phyloP scores from a whole-genome alignment of 2,888 invertebrate genomes.

The Papilio gigon region DNA sequence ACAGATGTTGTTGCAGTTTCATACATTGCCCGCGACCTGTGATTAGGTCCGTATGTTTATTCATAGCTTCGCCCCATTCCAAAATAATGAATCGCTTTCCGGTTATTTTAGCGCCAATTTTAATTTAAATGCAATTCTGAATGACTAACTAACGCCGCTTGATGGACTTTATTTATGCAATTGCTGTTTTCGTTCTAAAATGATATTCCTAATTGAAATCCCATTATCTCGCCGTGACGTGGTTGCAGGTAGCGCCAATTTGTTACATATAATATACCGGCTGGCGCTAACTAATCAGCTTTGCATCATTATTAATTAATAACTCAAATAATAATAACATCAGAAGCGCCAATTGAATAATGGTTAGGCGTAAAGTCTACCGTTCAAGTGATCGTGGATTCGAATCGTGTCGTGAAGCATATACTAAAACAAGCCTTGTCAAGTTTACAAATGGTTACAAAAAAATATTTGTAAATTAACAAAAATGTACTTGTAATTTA shows the following conservation, averaged over 20 bases:
- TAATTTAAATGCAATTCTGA: slow-evolving; percentile 70
- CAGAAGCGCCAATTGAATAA: no score
- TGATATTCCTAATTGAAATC: slow-evolving; percentile 62
- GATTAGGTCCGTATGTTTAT: slow-evolving; percentile 43
- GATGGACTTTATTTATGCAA: slow-evolving; percentile 71
- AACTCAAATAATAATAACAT: not conserved
- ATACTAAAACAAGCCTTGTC: no score
- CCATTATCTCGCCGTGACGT: slow-evolving; percentile 47
- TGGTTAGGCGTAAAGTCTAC: no score
- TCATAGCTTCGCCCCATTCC: slow-evolving; percentile 44
- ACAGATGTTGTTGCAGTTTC: not conserved
- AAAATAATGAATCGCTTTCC: slow-evolving; percentile 58
- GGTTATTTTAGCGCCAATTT: slow-evolving; percentile 61
- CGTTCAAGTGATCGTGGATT: no score
- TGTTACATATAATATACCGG: slow-evolving; percentile 13
- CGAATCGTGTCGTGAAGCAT: no score
- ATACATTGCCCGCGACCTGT: slow-evolving; percentile 21
- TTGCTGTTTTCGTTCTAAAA: slow-evolving; percentile 64
- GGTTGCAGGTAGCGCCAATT: slow-evolving; percentile 41
- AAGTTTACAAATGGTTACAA: no score
- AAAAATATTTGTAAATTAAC: no score
- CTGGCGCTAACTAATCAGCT: not conserved
- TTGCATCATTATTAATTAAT: not conserved
- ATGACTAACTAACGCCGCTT: slow-evolving; percentile 62
- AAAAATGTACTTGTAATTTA: no score